Base-by-base conservation (phyloP, 2,888 invertebrate genomes). In the Hemicrepidius hirtus region DNA sequence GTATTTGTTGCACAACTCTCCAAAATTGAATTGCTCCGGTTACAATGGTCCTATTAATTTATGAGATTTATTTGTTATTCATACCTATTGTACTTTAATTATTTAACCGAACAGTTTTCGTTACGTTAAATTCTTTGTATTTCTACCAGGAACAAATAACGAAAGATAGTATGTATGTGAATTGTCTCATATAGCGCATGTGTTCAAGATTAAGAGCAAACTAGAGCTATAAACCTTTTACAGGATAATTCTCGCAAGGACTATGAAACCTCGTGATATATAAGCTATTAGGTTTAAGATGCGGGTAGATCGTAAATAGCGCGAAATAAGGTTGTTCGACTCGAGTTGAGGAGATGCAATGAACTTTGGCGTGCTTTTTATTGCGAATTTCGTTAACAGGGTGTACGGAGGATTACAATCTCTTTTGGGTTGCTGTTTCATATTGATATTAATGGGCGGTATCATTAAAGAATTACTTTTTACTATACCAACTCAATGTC, bases 231-330 rank as follows among this genome's bases (percentile, higher is more conserved):
- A 76, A 76, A 74, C 74, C 77, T 79, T 77, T 78, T 76, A 77
- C 73, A 76, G 73, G 75, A 77, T 76, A 76, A 78, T 79, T 75
- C 78, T 76, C 77, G 66, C 62, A 77, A 78, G 78, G 77, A 75
- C 78, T 74, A 78, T 80, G 77, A 80, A 78, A 78, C 74, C 76
- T 75, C 68, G 77, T 80, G 80, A 80, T 80, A 78, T 80, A 80
- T 80, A 76, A 75, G 78, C 80, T 77, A 79, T 80, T 78, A 78
- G 77, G 75, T 77, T 76, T 77, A 78, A 78, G 78, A 79, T 75
- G 78, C 78, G 75, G 77, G 77, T 74, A 76, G 76, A 73, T 77
- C 78, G 78, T 79, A 79, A 79, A 79, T 79, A 78, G 78, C 75
- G 78, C 73, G 76, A 79, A 79, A 79, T 77, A 76, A 79, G 76